Evolutionary conservation across 2,797 vertebrate species (phyloP).

Genomic region (Varecia variegata): DNA sequence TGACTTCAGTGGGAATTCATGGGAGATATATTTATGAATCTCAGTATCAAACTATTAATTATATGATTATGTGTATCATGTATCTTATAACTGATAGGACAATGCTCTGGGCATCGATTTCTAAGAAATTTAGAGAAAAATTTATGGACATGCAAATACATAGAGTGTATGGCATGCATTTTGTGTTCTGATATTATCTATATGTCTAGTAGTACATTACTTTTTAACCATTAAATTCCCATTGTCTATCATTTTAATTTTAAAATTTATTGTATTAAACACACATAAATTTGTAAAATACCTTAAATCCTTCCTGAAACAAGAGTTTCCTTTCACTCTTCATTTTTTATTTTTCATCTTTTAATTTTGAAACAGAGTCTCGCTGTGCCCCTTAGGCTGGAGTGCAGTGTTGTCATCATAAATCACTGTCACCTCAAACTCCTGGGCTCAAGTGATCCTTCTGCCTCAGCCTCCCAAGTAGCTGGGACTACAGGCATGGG

Average conservation of each 20-base stretch:
- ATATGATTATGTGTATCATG: background rate
- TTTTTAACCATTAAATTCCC: background rate
- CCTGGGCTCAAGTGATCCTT: background rate
- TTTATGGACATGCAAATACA: background rate
- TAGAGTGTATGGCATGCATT: rapidly evolving
- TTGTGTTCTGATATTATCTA: background rate
- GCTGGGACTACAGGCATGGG: no score
- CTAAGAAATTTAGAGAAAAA: background rate
- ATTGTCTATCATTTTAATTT: background rate
- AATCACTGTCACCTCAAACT: background rate
- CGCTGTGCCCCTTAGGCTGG: background rate
- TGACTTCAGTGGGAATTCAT: background rate
- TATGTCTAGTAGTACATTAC: background rate
- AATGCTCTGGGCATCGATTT: background rate
- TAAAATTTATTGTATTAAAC: background rate
- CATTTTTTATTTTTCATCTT: background rate
- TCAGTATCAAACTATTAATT: background rate
- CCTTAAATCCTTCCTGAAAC: background rate
- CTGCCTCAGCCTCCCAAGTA: background rate
- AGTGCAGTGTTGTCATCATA: background rate
- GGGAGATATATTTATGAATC: background rate
- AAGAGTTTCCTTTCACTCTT: background rate
- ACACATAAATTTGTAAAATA: background rate
- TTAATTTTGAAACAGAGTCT: background rate
- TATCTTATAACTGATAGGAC: background rate